Conservation (phyloP, 2,113 vertebrate species). For the Lamprologus ornatipinnis region DNA sequence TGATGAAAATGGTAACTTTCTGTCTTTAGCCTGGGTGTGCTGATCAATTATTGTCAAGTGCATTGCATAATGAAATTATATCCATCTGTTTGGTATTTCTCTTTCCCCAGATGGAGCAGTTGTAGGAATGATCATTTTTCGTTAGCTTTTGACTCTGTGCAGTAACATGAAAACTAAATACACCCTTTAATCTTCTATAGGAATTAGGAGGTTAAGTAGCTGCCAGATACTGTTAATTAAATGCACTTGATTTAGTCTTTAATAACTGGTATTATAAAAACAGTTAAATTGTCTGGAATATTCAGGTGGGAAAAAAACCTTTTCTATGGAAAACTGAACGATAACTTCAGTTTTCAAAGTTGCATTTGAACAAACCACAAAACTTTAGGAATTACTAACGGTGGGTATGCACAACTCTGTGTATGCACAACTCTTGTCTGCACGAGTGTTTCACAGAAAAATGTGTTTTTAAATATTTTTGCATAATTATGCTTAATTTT, state of each 20-base stretch:
- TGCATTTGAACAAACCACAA: neutral
- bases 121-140: neutral
- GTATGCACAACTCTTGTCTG: neutral
- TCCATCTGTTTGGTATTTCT: neutral
- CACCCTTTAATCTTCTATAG: neutral
- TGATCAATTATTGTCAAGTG: constrained; percentile 13
- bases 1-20: constrained; percentile 2
- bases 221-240: neutral
- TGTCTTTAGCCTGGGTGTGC: neutral
- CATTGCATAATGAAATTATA: neutral
- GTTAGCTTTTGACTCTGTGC: neutral
- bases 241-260: neutral
- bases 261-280: neutral
- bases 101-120: neutral
- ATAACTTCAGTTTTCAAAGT: neutral
- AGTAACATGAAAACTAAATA: neutral
- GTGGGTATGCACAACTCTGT: neutral
- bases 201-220: neutral
- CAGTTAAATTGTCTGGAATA: neutral
- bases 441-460: neutral
- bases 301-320: neutral
- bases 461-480: neutral
- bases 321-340: neutral
- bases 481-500: neutral
- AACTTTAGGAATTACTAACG: neutral